A percentile compares a stretch with the other conserved stretches of the same genome.
Conservation (phyloP, 2,888 invertebrate species). For the Leucophora obtusa region DNA sequence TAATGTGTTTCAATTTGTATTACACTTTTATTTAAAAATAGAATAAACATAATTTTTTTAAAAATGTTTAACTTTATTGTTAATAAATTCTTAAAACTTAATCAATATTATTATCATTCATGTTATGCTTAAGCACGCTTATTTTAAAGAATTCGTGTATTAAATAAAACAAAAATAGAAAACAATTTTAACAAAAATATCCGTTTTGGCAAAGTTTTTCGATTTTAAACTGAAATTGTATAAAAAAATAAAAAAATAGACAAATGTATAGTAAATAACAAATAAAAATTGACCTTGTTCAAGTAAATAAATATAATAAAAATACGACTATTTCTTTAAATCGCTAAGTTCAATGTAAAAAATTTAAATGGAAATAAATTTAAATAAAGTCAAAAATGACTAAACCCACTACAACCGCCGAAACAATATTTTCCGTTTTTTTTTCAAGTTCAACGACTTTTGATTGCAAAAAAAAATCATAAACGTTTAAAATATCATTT, state of each 20-base stretch:
- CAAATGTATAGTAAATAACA: constrained; percentile 44
- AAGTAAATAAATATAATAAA: constrained; percentile 29
- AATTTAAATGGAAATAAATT: constrained; percentile 40
- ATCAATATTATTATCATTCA: constrained; percentile 33
- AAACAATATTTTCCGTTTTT: constrained; percentile 38
- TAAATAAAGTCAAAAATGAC: constrained; percentile 8
- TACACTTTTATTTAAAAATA: not conserved
- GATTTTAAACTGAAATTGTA: constrained; percentile 17
- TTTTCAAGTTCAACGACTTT: constrained; percentile 56
- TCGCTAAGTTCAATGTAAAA: constrained; percentile 15
- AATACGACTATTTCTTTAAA: constrained; percentile 18
- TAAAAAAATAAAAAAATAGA: constrained; percentile 23
- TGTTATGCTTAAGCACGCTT: constrained; percentile 28
- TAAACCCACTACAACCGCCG: too few relatives aligned
- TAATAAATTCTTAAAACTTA: constrained; percentile 24
- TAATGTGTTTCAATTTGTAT: not conserved
- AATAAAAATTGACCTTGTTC: constrained; percentile 58
- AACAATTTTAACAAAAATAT: constrained; percentile 25
- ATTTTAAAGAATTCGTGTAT: not conserved
- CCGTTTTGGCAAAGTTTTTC: constrained; percentile 58
- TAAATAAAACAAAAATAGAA: not conserved
- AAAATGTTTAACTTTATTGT: not conserved
- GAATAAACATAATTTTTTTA: not conserved
- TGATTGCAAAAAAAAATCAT: constrained; percentile 13
- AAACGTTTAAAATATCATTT: not conserved